Base-by-base conservation (phyloP, 2,888 invertebrate genomes). In the Hecatera dysodea region DNA sequence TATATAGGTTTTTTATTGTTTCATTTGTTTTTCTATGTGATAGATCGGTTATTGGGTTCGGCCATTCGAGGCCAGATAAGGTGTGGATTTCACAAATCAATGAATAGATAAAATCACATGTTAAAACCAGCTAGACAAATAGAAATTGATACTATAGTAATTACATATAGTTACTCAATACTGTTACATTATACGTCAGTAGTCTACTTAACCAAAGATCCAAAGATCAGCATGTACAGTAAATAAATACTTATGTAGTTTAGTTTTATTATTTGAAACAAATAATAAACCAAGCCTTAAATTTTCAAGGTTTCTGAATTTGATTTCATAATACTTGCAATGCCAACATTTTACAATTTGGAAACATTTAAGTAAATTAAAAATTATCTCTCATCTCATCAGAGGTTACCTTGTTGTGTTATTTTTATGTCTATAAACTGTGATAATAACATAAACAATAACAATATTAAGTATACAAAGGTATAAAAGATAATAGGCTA, bases 391-490 rank as follows among this genome's bases (percentile, higher is more conserved):
- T 29, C 19, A 67, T n/a, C 33, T 27, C 42, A 22, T 22, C 12
- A 65, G 5, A 24, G 1, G 60, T n/a, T 22, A 27, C 42, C 19
- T 50, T 57, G 19, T 48, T n/a, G 19, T 42, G n/a, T 27, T 75
- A 11, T 33, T 19, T 33, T 15, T 57, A 3, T n/a, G 24, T 64
- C 72, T 36, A 29, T 68, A 46, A 66, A 63, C 62, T 67, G 33
- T 60, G 22, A 12, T 7, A 29, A 8, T 29, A 24, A 19, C 9
- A 11, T 42, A n/a, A 22, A 61, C 73, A 69, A 50, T 24, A 42
- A 52, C n/a, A 42, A 7, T 9, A 33, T 9, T 12, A n/a, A 17
- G 46, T n/a, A 27, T n/a, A 2, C 11, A 27, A 24, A 57, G 19
- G 0, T 22, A 15, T n/a, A 2, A 24, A 27, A 15, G 19, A n/a